phyloP scores from a whole-genome alignment of 2,113 vertebrate genomes.

The Nansenia antarctica region DNA sequence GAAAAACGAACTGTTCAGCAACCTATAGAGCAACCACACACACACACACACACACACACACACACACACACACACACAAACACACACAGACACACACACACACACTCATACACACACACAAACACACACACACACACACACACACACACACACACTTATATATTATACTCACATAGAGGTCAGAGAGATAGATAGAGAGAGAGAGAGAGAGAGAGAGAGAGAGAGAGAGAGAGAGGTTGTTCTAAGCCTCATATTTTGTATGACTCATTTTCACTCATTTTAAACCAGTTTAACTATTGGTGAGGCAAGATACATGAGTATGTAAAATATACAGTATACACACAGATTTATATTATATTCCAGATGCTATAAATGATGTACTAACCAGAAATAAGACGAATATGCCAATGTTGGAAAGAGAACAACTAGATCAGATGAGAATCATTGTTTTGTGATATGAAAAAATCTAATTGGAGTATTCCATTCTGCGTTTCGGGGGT shows the following conservation, averaged over 20 bases:
- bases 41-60: too few relatives aligned
- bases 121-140: conserved; percentile 16
- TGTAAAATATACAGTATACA: conserved; percentile 49
- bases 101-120: too few relatives aligned
- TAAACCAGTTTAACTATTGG: conserved; percentile 24
- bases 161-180: not conserved
- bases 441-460: conserved; percentile 4
- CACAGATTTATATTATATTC: conserved; percentile 48
- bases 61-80: too few relatives aligned
- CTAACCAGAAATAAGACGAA: conserved; percentile 57
- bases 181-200: not conserved
- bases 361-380: conserved; percentile 56
- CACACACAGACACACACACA: too few relatives aligned
- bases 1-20: conserved; percentile 98
- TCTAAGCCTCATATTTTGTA: conserved; percentile 15
- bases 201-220: not conserved
- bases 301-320: conserved; percentile 13
- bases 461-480: not conserved
- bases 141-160: not conserved
- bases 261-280: conserved; percentile 9
- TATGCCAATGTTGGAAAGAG: conserved; percentile 37
- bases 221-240: conserved; percentile 18
- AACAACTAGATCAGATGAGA: conserved; percentile 28
- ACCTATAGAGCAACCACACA: conserved; percentile 90
- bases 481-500: not conserved